Conservation (phyloP, 2,113 vertebrate genomes). For the Carettochelys insculpta region DNA sequence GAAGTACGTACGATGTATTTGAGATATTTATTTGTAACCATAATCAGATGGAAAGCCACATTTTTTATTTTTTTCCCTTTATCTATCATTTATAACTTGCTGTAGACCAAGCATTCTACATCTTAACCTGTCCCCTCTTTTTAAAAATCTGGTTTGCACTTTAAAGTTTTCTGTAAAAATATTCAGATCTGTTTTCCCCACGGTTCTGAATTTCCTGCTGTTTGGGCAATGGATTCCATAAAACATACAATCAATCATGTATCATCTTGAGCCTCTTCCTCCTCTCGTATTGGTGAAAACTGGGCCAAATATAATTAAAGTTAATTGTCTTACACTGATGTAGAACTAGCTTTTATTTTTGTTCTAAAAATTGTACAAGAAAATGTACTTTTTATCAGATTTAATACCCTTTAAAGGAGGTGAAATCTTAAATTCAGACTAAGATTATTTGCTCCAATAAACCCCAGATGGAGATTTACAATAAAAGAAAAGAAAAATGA, state of each 20-base stretch:
- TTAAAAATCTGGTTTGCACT: not conserved
- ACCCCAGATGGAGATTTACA: not conserved
- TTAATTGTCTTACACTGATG: not conserved
- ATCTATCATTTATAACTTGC: not conserved
- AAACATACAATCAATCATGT: not conserved
- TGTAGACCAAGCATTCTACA: accelerated
- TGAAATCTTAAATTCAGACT: not conserved
- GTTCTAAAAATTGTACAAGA: not conserved
- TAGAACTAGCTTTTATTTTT: not conserved
- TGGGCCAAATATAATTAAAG: not conserved
- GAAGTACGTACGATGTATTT: not conserved
- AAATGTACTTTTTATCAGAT: not conserved
- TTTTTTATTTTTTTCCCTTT: not conserved
- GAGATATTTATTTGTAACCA: not conserved
- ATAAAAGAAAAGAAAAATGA: too few species aligned
- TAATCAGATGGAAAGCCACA: not conserved
- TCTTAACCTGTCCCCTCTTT: accelerated
- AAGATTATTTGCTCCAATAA: not conserved
- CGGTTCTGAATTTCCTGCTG: not conserved
- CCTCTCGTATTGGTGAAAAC: not conserved
- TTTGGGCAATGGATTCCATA: not conserved
- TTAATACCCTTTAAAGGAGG: not conserved
- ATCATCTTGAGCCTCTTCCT: not conserved
- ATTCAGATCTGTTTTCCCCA: accelerated
- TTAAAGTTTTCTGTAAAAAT: not conserved